Base-by-base conservation (phyloP, 1,140 invertebrate species). In the Ganaspis sp. region DNA sequence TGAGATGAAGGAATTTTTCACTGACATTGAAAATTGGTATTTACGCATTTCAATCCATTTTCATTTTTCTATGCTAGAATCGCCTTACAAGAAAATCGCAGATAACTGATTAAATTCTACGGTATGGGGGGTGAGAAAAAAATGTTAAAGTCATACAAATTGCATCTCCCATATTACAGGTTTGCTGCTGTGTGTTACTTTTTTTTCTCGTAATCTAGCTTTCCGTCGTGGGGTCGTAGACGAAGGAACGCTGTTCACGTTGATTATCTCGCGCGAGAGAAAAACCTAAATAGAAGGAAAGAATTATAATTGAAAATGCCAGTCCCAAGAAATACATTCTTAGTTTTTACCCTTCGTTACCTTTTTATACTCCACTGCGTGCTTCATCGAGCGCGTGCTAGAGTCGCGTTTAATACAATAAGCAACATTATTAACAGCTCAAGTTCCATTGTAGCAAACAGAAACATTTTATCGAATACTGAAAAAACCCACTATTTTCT, bases 261-360 rank as follows among this genome's bases (percentile, higher is more conserved):
- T 64, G 58, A 64, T 64, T 64, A 64, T 64, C 58, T 64, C 58
- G 58, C 58, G 58, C 23, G 58, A 64, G 58, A 34, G 58, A 64
- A 64, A 64, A 64, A 64, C 23, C 21, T 34, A 64, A 29, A 29
- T 64, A 64, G 58, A 64, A 64, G 26, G 58, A 64, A 64, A 64
- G 58, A 64, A 64, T 64, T 64, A 64, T 64, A 64, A 64, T 64
- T 64, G 58, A 64, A 64, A 64, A 64, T 64, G 58, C 26, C 58
- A 64, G 58, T 64, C 26, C 58, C 58, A 64, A 64, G 58, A 29
- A 64, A 64, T 64, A 64, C 58, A 26, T 64, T 64, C 58, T 64
- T 64, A 34, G 58, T 34, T 64, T 21, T 64, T 64, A 64, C 26
- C 23, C 26, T 64, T n/a, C 26, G 26, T 26, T 64, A 34, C 58